Evolutionary conservation across 2,888 invertebrate species (phyloP).

Genomic region (Meghimatium bilineatum): DNA sequence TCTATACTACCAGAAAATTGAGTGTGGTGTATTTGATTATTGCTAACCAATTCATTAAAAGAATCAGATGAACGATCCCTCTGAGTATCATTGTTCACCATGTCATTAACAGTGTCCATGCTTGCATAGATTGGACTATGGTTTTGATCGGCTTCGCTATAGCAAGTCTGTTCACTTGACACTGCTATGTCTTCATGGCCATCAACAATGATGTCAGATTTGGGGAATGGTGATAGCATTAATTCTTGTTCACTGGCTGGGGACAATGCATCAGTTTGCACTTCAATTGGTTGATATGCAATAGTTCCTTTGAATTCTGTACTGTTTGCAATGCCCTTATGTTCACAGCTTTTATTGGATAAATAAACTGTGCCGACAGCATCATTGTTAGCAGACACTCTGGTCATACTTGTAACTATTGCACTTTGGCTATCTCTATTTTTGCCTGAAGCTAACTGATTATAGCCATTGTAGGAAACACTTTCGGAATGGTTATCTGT

Average conservation of each 20-base stretch:
- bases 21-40: neutral
- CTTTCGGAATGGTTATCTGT: neutral
- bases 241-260: slow-evolving; percentile 55
- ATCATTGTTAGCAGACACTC: slow-evolving; percentile 24
- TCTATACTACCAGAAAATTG: neutral
- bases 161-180: neutral
- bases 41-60: neutral
- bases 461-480: slow-evolving; percentile 38
- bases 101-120: slow-evolving; percentile 3
- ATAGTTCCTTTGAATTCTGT: slow-evolving; percentile 49
- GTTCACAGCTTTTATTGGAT: neutral
- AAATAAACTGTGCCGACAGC: slow-evolving; percentile 32
- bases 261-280: slow-evolving; percentile 56
- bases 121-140: slow-evolving; percentile 39
- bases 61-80: neutral
- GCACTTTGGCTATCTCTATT: slow-evolving; percentile 32
- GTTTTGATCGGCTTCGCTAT: slow-evolving; percentile 16
- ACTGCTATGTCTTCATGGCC: slow-evolving; percentile 48
- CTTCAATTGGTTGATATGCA: slow-evolving; percentile 54
- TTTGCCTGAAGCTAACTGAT: neutral
- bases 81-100: neutral
- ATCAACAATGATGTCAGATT: slow-evolving; percentile 56
- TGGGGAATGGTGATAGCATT: slow-evolving; percentile 51
- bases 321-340: slow-evolving; percentile 37
- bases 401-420: slow-evolving; percentile 37